Evolutionary conservation across 2,888 invertebrate species (phyloP).

Genomic region (Drosophila cognata): DNA sequence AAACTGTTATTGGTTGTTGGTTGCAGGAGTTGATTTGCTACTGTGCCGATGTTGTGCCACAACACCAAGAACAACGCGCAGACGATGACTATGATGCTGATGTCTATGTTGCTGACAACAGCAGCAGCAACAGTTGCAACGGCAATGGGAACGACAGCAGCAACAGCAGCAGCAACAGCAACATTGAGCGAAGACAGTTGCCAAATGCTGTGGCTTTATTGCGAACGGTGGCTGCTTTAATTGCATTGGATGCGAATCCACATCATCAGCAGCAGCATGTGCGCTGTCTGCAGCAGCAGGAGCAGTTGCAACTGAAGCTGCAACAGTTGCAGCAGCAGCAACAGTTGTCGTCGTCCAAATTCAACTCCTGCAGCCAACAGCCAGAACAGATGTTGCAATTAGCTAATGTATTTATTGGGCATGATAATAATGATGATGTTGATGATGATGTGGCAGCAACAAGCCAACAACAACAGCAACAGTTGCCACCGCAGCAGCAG

Average conservation of each 20-base stretch:
- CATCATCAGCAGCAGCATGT: conserved; percentile 86
- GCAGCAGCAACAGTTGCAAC: conserved; percentile 45
- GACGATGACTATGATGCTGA: conserved; percentile 80
- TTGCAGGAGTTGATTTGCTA: conserved; percentile 89
- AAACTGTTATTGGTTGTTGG: conserved; percentile 86
- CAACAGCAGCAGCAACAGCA: conserved; percentile 47
- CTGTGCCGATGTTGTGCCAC: conserved; percentile 87
- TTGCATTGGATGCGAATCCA: conserved; percentile 84
- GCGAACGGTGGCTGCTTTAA: conserved; percentile 83
- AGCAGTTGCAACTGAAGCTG: conserved; percentile 76
- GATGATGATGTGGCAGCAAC: conserved; percentile 54
- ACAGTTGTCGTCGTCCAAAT: conserved; percentile 28
- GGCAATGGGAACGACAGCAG: conserved; percentile 40
- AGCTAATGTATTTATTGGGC: conserved; percentile 61
- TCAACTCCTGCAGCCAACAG: conserved; percentile 83
- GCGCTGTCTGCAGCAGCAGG: conserved; percentile 80
- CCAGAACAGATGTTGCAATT: conserved; percentile 81
- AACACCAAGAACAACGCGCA: conserved; percentile 63
- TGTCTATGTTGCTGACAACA: conserved; percentile 68
- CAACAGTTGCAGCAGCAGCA: conserved; percentile 83
- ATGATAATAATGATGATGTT: conserved; percentile 71
- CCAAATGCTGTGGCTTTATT: conserved; percentile 83
- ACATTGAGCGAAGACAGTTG: conserved; percentile 55
- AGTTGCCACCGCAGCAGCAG: conserved; percentile 16
- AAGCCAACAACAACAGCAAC: conserved; percentile 26